Conservation (phyloP, 2,888 invertebrate species). For the Apodemia duryi region DNA sequence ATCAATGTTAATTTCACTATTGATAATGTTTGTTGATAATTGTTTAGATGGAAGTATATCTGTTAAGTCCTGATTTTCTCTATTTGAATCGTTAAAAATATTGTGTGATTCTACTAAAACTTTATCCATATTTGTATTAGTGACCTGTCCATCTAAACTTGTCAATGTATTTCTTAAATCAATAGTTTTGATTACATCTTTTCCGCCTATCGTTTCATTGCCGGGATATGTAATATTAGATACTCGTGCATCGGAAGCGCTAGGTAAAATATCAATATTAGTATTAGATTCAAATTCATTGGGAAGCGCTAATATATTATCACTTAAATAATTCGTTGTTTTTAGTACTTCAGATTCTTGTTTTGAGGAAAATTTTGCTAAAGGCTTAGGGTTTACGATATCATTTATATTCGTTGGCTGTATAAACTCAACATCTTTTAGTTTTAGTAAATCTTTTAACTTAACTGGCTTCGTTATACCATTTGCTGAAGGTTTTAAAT, state of each 20-base stretch:
- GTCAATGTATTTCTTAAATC: not conserved
- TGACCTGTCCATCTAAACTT: not conserved
- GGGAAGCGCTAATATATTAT: not conserved
- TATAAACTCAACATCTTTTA: slow-evolving; percentile 47
- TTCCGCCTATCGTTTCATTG: not conserved
- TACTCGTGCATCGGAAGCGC: slow-evolving; percentile 13
- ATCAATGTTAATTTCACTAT: not conserved
- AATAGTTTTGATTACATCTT: not conserved
- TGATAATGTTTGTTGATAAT: not conserved
- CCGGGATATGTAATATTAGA: not conserved
- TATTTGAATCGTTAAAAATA: not conserved
- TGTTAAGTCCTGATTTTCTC: not conserved
- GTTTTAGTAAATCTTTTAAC: slow-evolving; percentile 44
- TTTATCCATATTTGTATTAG: not conserved
- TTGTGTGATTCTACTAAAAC: not conserved
- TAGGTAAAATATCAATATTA: slow-evolving; percentile 17
- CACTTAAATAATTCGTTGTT: not conserved
- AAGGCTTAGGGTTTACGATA: not conserved
- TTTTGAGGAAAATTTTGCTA: not conserved
- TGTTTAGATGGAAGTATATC: not conserved
- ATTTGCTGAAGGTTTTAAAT: slow-evolving; percentile 4
- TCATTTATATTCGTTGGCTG: slow-evolving; percentile 25
- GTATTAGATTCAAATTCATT: slow-evolving; percentile 8
- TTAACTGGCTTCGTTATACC: slow-evolving; percentile 28
- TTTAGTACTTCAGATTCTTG: not conserved